Base-by-base conservation (phyloP, 2,797 vertebrate species). In the Otolemur crassicaudatus region DNA sequence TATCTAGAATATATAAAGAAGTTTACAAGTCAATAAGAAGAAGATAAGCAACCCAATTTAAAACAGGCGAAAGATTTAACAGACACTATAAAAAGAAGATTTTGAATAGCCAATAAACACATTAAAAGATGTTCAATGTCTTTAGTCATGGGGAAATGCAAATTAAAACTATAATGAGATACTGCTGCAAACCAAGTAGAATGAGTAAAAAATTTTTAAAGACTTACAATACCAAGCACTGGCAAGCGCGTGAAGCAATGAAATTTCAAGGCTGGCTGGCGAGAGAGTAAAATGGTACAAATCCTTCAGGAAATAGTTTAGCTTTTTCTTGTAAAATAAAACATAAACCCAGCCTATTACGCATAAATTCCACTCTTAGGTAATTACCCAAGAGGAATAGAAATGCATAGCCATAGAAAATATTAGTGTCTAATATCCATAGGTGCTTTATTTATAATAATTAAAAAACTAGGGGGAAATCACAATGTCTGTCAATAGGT, bases 251-350 rank as follows among this genome's bases (percentile, higher is more conserved):
- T 37, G 22, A 14, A 80, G 11, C 34, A 82, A 25, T 14, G 37
- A 53, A 86, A 73, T 56, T 73, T 27, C 20, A 49, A 43, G 43
- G 37, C 86, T 67, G 23, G 40, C 23, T 29, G 7, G 43, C 85
- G 37, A 87, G 61, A 27, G 29, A 14, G 4, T 82, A 56, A 94
- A 95, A 34, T 14, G 37, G 11, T 12, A 70, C 43, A 60, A 31
- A 79, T 8, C 37, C 11, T 94, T 87, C 34, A 86, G 69, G 84
- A 95, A 96, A 58, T 37, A 60, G 37, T 43, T 94, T 25, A 46
- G 3, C n/a, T 92, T 95, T 93, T 80, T 61, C 56, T 85, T 34
- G 22, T 29, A 85, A 63, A 94, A 75, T 61, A 87, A 73, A 77
- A 61, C 86, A 61, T 82, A 69, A 94, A 86, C 58, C 82, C 73